Conservation (phyloP, 1,140 invertebrate species). For the Brachionus koreanus region DNA sequence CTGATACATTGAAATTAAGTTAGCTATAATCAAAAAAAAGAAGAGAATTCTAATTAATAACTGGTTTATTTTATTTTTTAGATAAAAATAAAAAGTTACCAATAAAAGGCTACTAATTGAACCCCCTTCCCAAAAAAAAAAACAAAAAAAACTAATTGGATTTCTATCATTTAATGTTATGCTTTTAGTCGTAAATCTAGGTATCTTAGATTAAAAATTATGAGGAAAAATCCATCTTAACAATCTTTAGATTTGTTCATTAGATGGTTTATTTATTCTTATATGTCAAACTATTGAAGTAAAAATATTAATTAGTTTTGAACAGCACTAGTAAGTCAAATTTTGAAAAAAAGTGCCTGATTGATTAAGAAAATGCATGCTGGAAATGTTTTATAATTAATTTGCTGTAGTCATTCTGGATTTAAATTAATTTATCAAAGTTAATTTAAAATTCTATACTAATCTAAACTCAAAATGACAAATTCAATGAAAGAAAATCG, state of each 20-base stretch:
- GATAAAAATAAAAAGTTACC: background rate
- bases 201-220: no score
- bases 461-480: background rate
- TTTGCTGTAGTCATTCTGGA: background rate
- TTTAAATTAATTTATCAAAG: background rate
- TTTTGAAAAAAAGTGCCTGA: background rate
- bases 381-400: background rate
- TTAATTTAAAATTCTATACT: background rate
- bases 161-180: no score
- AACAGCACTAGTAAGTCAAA: no score
- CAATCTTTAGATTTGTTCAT: no score
- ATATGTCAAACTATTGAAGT: no score
- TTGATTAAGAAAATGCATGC: background rate
- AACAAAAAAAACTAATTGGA: no score
- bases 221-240: no score
- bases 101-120: background rate
- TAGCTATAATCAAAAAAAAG: background rate
- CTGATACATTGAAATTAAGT: background rate
- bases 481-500: background rate
- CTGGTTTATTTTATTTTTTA: background rate
- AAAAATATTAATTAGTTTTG: no score
- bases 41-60: background rate
- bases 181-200: no score
- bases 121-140: no score
- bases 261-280: no score